Conservation (phyloP, 2,113 vertebrate species). For the Osmerus mordax region DNA sequence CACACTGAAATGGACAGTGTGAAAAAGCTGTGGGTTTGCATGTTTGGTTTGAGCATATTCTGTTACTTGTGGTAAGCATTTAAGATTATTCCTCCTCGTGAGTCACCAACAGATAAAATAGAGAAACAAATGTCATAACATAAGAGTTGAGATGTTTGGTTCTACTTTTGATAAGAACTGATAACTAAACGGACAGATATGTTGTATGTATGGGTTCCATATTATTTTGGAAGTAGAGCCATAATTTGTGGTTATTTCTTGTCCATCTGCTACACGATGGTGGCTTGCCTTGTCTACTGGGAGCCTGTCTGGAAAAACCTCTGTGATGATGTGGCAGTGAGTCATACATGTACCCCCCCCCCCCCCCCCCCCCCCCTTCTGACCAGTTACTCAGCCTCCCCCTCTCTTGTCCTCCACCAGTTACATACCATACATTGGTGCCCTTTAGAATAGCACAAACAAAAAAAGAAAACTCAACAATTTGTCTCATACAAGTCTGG, state of each 20-base stretch:
- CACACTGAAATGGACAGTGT: neutral
- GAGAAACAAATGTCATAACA: too few species aligned
- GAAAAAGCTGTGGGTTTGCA: neutral
- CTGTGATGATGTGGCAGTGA: conserved; percentile 66
- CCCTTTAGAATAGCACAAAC: neutral
- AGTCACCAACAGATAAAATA: too few species aligned
- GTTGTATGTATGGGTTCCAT: too few species aligned
- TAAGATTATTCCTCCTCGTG: too few species aligned
- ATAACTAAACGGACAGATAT: too few species aligned
- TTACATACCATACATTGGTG: neutral
- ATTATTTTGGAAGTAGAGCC: conserved; percentile 10
- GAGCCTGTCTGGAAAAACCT: conserved; percentile 61
- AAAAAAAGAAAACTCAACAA: neutral
- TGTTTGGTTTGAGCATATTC: neutral
- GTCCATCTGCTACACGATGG: conserved; percentile 56
- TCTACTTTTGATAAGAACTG: too few species aligned
- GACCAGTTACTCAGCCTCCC: conserved; percentile 28
- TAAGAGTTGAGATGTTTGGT: too few species aligned
- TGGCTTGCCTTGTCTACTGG: conserved; percentile 42
- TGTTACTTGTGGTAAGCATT: neutral
- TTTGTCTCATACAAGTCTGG: too few species aligned
- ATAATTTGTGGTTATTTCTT: conserved; percentile 51
- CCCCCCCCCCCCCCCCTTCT: conserved; percentile 26
- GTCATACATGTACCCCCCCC: conserved; percentile 51
- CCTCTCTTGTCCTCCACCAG: neutral